phyloP scores from a whole-genome alignment of 2,797 vertebrate species.

The Lepus oiostolus region DNA sequence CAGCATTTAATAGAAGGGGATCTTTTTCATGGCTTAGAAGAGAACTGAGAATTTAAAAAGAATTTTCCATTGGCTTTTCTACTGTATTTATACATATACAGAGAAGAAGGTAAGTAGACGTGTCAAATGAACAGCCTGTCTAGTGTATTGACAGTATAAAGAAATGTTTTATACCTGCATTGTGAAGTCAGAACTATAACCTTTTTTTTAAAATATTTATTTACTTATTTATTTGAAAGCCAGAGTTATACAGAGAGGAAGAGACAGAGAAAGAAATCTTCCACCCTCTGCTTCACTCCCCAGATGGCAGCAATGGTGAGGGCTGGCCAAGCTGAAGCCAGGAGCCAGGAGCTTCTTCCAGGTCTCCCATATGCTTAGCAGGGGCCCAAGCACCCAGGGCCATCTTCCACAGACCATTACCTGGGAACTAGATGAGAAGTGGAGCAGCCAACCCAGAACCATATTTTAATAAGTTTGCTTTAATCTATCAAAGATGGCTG shows the following conservation, averaged over 20 bases:
- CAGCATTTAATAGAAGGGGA: background rate
- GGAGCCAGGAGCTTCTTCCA: no score
- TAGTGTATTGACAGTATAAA: background rate
- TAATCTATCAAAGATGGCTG: background rate
- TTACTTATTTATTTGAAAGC: no score
- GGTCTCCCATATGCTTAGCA: no score
- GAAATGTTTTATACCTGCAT: conserved; percentile 12
- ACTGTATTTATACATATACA: background rate
- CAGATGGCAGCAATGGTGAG: no score
- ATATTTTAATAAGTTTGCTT: background rate
- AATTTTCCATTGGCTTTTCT: conserved; percentile 9
- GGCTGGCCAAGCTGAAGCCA: no score
- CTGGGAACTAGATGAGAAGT: no score
- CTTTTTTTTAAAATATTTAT: background rate
- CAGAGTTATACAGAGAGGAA: no score
- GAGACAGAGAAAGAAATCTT: no score
- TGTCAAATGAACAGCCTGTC: background rate
- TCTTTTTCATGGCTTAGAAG: background rate
- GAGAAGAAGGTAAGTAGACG: background rate
- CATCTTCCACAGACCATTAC: no score
- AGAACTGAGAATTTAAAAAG: conserved; percentile 38
- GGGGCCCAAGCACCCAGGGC: no score
- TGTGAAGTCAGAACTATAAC: background rate
- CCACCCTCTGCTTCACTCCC: no score
- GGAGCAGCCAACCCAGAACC: background rate